phyloP scores from a whole-genome alignment of 2,113 vertebrate genomes.

The Hyperoodon ampullatus region DNA sequence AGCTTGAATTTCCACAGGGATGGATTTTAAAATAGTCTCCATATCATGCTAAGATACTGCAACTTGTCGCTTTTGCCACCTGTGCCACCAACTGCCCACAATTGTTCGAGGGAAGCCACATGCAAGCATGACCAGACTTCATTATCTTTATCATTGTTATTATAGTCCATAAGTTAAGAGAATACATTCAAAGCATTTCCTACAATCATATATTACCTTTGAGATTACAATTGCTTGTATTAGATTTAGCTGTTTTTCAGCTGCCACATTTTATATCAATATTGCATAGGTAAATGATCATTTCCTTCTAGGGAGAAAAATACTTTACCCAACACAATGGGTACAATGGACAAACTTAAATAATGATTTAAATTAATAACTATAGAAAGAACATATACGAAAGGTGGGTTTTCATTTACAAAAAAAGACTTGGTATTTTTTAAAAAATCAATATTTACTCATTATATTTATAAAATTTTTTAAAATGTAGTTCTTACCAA shows the following conservation, averaged over 20 bases:
- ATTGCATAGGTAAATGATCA: background rate
- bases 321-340: background rate
- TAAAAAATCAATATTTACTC: background rate
- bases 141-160: background rate
- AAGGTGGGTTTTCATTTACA: background rate
- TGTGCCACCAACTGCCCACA: background rate
- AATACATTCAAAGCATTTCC: constrained; percentile 12
- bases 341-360: background rate
- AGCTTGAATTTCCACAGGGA: constrained; percentile 48
- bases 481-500: background rate
- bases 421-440: background rate
- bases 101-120: background rate
- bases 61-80: background rate
- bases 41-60: background rate
- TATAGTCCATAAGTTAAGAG: constrained; percentile 24
- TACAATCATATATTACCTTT: constrained; percentile 27
- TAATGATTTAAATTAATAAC: constrained; percentile 36
- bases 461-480: background rate
- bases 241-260: background rate
- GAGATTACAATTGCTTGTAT: constrained; percentile 7
- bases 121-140: background rate
- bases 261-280: constrained; percentile 23
- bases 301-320: constrained; percentile 53
- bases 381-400: constrained; percentile 40
- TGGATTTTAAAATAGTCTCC: constrained; percentile 11